Conservation (phyloP, 2,797 vertebrate species). For the Schizopygopsis pylzovi region DNA sequence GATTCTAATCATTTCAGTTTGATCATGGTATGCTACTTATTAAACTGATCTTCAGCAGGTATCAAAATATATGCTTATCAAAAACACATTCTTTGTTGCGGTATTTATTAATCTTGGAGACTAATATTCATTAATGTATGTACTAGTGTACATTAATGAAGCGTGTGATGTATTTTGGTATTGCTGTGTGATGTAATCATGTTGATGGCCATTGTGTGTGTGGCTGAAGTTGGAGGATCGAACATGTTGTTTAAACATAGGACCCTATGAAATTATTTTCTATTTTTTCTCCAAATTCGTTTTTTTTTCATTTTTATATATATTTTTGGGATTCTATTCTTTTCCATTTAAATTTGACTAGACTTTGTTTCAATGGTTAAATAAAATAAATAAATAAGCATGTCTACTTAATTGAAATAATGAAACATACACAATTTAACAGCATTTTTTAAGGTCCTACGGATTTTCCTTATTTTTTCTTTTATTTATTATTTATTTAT, state of each 20-base stretch:
- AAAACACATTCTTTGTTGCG: background rate
- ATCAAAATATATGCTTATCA: background rate
- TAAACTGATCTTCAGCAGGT: background rate
- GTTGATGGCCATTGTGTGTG: background rate
- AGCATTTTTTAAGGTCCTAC: too few species aligned
- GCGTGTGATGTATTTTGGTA: background rate
- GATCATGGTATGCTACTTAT: background rate
- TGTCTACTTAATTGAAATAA: too few species aligned
- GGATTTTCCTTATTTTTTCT: too few species aligned
- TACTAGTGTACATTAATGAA: background rate
- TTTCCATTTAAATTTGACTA: too few species aligned
- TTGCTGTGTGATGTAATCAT: too few species aligned
- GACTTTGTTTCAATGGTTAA: too few species aligned
- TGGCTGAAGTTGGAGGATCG: conserved; percentile 2
- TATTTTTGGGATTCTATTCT: too few species aligned
- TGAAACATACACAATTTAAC: too few species aligned
- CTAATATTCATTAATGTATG: background rate
- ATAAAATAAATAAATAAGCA: too few species aligned
- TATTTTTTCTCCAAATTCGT: too few species aligned
- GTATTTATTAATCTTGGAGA: background rate
- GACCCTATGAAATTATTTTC: background rate
- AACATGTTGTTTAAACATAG: conserved; percentile 21
- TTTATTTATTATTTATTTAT: too few species aligned
- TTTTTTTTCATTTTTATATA: too few species aligned
- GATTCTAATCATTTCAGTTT: conserved; percentile 53